A percentile compares a stretch with the other conserved stretches of the same genome.
These are phyloP conservation scores for Empidonax traillii DNA, from an alignment of 2,113 vertebrate genomes.

Conservation along the genomic window DNA sequence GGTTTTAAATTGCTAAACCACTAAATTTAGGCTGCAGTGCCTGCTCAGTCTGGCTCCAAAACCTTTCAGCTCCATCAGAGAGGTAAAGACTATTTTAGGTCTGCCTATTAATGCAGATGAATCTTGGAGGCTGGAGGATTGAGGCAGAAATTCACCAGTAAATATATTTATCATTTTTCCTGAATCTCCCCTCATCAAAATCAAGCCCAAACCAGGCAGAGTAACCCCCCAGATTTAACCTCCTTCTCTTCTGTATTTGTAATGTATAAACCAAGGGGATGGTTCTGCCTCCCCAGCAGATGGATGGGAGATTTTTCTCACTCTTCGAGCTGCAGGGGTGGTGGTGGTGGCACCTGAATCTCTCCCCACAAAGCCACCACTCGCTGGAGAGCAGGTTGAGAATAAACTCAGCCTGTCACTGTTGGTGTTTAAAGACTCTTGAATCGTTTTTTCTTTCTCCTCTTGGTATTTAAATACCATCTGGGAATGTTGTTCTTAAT, in stretches of 20 bases:
- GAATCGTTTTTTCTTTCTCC: background rate
- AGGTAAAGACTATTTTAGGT: background rate
- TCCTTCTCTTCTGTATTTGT: background rate
- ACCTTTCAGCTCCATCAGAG: background rate
- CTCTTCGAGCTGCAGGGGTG: background rate
- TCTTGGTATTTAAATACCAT: background rate
- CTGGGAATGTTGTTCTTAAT: background rate
- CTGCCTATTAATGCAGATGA: background rate
- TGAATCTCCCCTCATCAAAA: accelerated
- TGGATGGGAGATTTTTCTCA: background rate
- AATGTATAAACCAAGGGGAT: background rate
- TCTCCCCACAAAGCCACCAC: background rate
- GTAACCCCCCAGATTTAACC: background rate
- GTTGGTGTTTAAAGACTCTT: background rate
- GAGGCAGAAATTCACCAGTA: background rate
- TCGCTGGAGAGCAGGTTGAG: background rate
- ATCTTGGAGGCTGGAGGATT: background rate
- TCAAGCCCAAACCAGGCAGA: background rate
- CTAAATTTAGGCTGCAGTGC: background rate
- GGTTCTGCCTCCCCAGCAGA: background rate
- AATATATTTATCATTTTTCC: background rate
- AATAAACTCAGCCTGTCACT: background rate
- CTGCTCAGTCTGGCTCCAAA: background rate
- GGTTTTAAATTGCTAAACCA: background rate
- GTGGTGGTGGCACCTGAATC: background rate